A percentile compares a stretch with the other conserved stretches of the same genome.
Conservation (phyloP, 2,888 invertebrate species). For the Bruchidius siliquastri region DNA sequence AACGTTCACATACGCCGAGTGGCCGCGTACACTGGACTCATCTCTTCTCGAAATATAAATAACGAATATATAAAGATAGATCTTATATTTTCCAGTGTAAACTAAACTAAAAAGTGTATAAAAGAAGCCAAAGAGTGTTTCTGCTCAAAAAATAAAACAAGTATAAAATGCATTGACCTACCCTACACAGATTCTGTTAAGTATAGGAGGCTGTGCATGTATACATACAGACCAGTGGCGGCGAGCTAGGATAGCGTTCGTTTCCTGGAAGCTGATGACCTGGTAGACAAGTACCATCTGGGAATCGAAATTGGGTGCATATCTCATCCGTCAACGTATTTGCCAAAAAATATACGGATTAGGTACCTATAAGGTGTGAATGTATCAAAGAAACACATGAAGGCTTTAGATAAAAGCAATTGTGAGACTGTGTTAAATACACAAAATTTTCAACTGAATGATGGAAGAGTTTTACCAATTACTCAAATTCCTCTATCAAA, state of each 20-base stretch:
- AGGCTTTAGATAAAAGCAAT: too few species aligned
- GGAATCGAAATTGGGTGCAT: background rate
- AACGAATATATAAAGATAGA: conserved; percentile 39
- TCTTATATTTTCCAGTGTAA: conserved; percentile 32
- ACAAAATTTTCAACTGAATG: too few species aligned
- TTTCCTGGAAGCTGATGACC: background rate
- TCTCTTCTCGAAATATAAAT: conserved; percentile 33
- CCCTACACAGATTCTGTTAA: conserved; percentile 50
- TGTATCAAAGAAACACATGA: background rate
- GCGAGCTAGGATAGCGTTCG: conserved; percentile 13
- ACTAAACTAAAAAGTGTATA: conserved; percentile 42
- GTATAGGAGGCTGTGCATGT: conserved; percentile 48
- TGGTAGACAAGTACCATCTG: background rate
- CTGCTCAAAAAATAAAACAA: conserved; percentile 45
- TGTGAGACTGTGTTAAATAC: too few species aligned
- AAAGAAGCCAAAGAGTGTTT: conserved; percentile 46
- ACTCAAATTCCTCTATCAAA: too few species aligned
- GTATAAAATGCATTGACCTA: conserved; percentile 51
- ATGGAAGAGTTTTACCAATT: too few species aligned
- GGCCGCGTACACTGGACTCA: background rate
- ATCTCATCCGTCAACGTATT: background rate
- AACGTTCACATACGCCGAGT: background rate
- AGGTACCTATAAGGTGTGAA: background rate
- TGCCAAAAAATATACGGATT: background rate
- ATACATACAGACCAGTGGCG: conserved; percentile 44